Evolutionary conservation across 2,797 vertebrate species (phyloP).

Genomic region (Odontamblyopus lacepedii): DNA sequence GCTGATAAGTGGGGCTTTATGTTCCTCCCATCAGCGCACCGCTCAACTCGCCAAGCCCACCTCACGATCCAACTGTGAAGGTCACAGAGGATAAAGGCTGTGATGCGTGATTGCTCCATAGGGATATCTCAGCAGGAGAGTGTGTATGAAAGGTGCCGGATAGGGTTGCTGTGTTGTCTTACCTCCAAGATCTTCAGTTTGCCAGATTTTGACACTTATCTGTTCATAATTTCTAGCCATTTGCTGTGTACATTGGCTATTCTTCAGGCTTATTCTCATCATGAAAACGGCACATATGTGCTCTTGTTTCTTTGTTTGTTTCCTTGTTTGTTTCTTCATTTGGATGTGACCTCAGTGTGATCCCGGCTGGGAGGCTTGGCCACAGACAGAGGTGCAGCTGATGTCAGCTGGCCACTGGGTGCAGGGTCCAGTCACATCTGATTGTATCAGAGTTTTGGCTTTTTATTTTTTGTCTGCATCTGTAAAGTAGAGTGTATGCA

Average conservation of each 20-base stretch:
- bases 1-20: slow-evolving; percentile 48
- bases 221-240: not conserved
- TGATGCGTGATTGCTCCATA: slow-evolving; percentile 44
- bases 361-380: slow-evolving; percentile 62
- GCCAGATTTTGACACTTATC: too few species aligned
- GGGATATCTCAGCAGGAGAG: slow-evolving; percentile 45
- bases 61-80: slow-evolving; percentile 58
- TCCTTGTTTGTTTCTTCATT: slow-evolving; percentile 66
- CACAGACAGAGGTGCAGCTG: slow-evolving; percentile 66
- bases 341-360: slow-evolving; percentile 70
- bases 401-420: slow-evolving; percentile 75
- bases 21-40: slow-evolving; percentile 42
- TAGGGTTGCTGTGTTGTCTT: slow-evolving; percentile 23
- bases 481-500: slow-evolving; percentile 16
- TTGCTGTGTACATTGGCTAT: not conserved
- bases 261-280: not conserved
- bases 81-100: slow-evolving; percentile 66
- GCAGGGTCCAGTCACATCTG: slow-evolving; percentile 71
- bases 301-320: slow-evolving; percentile 58
- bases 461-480: slow-evolving; percentile 53
- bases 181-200: not conserved
- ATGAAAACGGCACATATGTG: slow-evolving; percentile 31
- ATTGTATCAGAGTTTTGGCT: slow-evolving; percentile 71
- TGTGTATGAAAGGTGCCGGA: slow-evolving; percentile 43
- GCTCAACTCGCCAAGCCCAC: slow-evolving; percentile 38